Evolutionary conservation across 35 echinoderm and acorn worm species (phyloP).

Genomic region (Nesometra sesokonis): DNA sequence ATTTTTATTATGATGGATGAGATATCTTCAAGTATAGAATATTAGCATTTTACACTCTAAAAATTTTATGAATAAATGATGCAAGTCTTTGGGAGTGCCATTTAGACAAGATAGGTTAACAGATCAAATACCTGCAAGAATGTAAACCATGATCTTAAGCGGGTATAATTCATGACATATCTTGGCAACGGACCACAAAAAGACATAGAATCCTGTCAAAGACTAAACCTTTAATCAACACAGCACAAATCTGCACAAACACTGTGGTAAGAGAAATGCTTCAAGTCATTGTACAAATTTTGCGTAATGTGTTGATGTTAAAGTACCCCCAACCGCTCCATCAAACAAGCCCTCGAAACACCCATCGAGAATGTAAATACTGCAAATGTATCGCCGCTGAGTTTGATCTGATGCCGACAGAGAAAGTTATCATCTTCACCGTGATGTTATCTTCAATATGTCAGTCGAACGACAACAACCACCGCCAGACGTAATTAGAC

Average conservation of each 20-base stretch:
- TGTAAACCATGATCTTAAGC: not conserved
- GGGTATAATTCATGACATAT: not conserved
- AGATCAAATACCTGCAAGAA: too few relatives aligned
- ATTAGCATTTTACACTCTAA: too few relatives aligned
- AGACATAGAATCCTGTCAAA: not conserved
- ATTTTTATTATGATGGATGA: too few relatives aligned
- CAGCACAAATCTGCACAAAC: not conserved
- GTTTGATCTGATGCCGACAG: not conserved
- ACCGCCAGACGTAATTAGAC: not conserved
- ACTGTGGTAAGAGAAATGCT: not conserved
- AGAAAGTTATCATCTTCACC: not conserved
- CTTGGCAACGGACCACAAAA: not conserved
- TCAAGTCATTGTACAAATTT: not conserved
- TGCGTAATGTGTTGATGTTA: not conserved
- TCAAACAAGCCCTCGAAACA: not conserved
- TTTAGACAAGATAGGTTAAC: too few relatives aligned
- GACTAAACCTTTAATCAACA: not conserved
- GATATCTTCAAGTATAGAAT: too few relatives aligned
- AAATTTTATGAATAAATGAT: too few relatives aligned
- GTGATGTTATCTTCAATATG: not conserved
- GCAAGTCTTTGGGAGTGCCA: too few relatives aligned
- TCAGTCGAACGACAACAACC: not conserved
- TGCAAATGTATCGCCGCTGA: not conserved
- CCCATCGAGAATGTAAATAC: not conserved
- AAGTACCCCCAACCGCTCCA: not conserved